These are phyloP conservation scores for Dolichoris vasculosae DNA, from an alignment of 1,140 invertebrate species.

Conservation along the genomic window DNA sequence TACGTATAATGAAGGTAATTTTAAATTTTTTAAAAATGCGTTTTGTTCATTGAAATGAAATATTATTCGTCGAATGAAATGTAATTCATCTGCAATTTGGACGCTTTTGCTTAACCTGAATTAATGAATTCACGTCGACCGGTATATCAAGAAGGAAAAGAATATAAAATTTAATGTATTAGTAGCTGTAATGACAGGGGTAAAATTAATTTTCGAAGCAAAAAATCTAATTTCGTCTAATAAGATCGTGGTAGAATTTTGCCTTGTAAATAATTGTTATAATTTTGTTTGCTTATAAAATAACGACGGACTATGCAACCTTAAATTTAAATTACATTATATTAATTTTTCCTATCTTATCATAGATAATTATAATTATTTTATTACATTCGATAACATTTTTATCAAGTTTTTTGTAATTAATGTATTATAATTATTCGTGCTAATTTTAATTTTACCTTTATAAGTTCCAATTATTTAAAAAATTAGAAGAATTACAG, in stretches of 20 bases:
- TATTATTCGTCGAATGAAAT: slow-evolving; percentile 9
- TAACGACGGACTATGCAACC: too few species aligned
- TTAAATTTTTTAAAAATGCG: not conserved
- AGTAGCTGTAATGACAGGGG: not conserved
- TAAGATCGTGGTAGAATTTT: too few species aligned
- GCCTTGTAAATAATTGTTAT: too few species aligned
- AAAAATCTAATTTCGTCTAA: too few species aligned
- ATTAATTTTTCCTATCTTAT: too few species aligned
- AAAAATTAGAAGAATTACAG: too few species aligned
- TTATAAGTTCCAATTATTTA: too few species aligned
- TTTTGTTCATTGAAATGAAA: not conserved
- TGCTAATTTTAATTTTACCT: not conserved
- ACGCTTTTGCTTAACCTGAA: not conserved
- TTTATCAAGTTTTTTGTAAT: not conserved
- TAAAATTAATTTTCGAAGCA: not conserved
- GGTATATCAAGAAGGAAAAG: not conserved
- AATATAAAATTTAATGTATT: not conserved
- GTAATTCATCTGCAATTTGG: not conserved
- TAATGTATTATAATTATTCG: not conserved
- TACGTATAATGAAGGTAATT: not conserved
- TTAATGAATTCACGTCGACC: not conserved
- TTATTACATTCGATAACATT: too few species aligned
- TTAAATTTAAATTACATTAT: too few species aligned
- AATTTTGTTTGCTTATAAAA: too few species aligned
- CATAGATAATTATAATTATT: too few species aligned